Percentiles rank a stretch among this genome's conserved stretches.
Evolutionary conservation across 2,797 vertebrate genomes (phyloP).

Genomic region (Anas bernieri): DNA sequence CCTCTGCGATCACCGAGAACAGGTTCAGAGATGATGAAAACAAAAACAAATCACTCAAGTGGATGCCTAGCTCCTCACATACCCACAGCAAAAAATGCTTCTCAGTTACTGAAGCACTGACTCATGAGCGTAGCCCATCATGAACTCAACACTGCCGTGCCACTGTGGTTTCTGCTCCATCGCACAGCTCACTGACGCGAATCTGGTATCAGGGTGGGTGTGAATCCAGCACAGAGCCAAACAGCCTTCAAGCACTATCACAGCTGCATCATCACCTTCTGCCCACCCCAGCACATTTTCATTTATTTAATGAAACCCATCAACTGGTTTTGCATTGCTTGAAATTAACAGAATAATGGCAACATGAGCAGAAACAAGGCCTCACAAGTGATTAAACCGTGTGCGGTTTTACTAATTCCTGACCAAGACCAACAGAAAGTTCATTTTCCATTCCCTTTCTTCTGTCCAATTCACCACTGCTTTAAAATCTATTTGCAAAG

Average conservation of each 20-base stretch:
- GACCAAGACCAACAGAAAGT: neutral
- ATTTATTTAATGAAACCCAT: neutral
- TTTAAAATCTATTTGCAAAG: neutral
- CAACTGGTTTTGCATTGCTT: neutral
- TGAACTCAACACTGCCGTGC: neutral
- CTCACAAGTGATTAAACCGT: neutral
- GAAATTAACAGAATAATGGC: neutral
- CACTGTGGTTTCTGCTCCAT: neutral
- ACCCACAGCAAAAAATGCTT: neutral
- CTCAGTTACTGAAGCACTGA: neutral
- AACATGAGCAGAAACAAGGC: neutral
- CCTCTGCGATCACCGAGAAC: accelerated
- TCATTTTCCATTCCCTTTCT: neutral
- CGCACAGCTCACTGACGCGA: accelerated
- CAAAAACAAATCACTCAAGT: neutral
- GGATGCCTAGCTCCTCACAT: neutral
- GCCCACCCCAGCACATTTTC: neutral
- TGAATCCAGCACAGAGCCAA: neutral
- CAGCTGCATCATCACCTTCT: neutral
- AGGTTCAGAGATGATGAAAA: neutral
- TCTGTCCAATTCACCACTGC: neutral
- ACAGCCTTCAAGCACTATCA: neutral
- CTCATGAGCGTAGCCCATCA: accelerated
- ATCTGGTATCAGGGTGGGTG: accelerated
- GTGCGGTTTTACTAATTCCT: neutral